Conservation (phyloP, 2,113 vertebrate genomes). For the Odocoileus virginianus region DNA sequence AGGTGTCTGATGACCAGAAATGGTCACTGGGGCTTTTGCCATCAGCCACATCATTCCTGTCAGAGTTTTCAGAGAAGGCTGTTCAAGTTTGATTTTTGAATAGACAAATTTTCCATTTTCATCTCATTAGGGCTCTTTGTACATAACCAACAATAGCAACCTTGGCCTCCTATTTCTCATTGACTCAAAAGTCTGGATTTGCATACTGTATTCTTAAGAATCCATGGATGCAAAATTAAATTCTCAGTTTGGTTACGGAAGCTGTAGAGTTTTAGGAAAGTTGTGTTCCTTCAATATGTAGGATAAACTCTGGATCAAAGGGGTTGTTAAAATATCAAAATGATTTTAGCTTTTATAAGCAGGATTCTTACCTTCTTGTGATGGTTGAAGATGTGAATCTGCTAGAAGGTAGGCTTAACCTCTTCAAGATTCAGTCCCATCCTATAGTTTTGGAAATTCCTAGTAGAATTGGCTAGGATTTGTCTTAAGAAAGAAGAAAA, state of each 20-base stretch:
- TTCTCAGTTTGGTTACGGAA: conserved; percentile 22
- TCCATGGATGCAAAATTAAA: not conserved
- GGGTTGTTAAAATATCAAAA: conserved; percentile 11
- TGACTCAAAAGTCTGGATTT: conserved; percentile 41
- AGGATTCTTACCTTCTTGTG: conserved; percentile 23
- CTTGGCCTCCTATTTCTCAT: not conserved
- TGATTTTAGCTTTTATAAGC: not conserved
- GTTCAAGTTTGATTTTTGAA: conserved; percentile 30
- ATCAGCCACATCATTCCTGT: not conserved
- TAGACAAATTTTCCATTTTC: conserved; percentile 20
- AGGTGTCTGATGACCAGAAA: not conserved
- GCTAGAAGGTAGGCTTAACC: not conserved
- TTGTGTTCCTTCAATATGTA: not conserved
- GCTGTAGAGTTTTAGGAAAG: conserved; percentile 11
- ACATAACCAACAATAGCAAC: conserved; percentile 3
- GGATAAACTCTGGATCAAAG: not conserved
- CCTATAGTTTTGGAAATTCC: conserved; percentile 21
- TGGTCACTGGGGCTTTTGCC: not conserved
- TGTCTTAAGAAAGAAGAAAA: not conserved
- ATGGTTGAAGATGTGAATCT: conserved; percentile 10
- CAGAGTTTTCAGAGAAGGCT: not conserved
- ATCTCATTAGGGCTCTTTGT: conserved; percentile 34
- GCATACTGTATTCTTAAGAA: not conserved
- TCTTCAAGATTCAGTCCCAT: not conserved
- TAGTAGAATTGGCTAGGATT: not conserved